A percentile compares a stretch with the other conserved stretches of the same genome.
Evolutionary conservation across 2,113 vertebrate species (phyloP).

Genomic region (Antechinus flavipes): DNA sequence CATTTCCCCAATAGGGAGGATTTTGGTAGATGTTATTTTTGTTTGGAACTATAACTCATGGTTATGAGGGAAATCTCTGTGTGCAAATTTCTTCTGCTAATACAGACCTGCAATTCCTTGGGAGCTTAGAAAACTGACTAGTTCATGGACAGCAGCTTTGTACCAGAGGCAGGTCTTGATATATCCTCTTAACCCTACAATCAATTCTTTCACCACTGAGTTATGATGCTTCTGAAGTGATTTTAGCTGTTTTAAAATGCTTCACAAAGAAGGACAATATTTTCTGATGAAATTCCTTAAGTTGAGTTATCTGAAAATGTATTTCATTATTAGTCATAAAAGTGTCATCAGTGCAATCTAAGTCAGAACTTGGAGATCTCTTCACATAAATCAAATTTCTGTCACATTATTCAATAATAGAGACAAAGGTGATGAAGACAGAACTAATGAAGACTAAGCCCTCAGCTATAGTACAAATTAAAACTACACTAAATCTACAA

Average conservation of each 20-base stretch:
- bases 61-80: not conserved
- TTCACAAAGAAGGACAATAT: conserved; percentile 26
- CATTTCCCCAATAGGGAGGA: conserved; percentile 27
- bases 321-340: conserved; percentile 71
- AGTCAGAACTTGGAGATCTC: conserved; percentile 77
- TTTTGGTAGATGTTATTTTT: not conserved
- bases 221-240: not conserved
- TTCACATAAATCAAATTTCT: conserved; percentile 83
- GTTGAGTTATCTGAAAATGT: conserved; percentile 64
- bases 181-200: not conserved
- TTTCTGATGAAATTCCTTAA: conserved; percentile 69
- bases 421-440: conserved; percentile 74
- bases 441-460: conserved; percentile 74
- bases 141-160: not conserved
- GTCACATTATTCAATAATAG: conserved; percentile 79
- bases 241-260: conserved; percentile 57
- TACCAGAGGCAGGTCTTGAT: not conserved
- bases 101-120: not conserved
- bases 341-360: conserved; percentile 69
- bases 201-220: not conserved
- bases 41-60: conserved; percentile 2
- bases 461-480: conserved; percentile 61
- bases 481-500: conserved; percentile 69
- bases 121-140: not conserved
- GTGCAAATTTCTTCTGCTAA: not conserved